Evolutionary conservation across 2,888 invertebrate species (phyloP), one percentile per base, ranked within the genome.

Genomic region (Saturnia pavonia): DNA sequence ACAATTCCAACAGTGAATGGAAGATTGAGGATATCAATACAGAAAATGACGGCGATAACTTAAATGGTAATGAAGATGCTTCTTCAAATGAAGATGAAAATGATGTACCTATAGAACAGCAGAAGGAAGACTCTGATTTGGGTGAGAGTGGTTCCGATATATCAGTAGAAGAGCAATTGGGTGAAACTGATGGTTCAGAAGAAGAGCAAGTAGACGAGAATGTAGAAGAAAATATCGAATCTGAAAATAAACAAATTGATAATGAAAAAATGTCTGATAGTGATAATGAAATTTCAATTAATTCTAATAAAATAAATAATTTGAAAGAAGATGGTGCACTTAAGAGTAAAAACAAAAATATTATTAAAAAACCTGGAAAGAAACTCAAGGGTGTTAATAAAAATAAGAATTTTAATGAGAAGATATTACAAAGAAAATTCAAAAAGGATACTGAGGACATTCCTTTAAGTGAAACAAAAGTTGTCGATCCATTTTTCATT

Each of bases 401-500:
- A 78, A 90, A 88, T 71, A 92, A 89, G 72, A 90, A 89, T 69
- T 83, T 92, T 1, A 91, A 89, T 74, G 88, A 91, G 22, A 94
- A 93, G 73, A 79, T 92, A 54, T 74, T 85, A 11, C 82, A 85
- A 68, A 84, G 88, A 25, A 90, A 89, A 73, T 88, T 90, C 54
- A 90, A 89, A 68, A 91, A 88, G 75, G 85, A 84, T 63, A 67
- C 54, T 14, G 78, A 81, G 69, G 84, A 85, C 40, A 40, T 51
- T 67, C 76, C 79, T 34, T 57, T 73, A 11, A 72, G 75, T 70
- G 84, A 82, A 12, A 84, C 78, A 34, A 92, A 91, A 82, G 83
- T 90, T 54, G 91, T 90, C 8, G 94, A 94, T 83, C 90, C 94
- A 48, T 94, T 94, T 79, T 94, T 94, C 74, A 88, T 90, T 43